Base-by-base conservation (phyloP, 2,113 vertebrate species). In the Myotis lucifugus region DNA sequence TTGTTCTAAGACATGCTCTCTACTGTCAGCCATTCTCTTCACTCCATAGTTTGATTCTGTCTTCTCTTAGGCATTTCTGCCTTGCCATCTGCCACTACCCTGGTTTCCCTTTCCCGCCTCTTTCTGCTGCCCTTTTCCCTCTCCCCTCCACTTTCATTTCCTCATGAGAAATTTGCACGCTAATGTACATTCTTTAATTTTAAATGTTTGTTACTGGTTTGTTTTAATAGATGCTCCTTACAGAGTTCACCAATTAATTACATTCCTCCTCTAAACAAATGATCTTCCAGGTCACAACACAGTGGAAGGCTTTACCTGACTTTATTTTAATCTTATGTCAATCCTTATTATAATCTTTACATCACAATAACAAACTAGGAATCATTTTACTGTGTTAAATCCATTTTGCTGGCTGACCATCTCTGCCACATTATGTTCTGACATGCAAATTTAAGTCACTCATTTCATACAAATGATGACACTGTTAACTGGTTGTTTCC, bases 261-360 rank as follows among this genome's bases (percentile, higher is more conserved):
- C 23, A 69, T 85, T 21, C 54, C 48, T 94, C 13, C 18, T 88
- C 73, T 91, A 42, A 67, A 74, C 9, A 76, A 66, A 74, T n/a
- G 13, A 72, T 85, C 74, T 92, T 85, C 50, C 32, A 59, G 11
- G 76, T 95, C 61, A 81, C 5, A 76, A 40, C 8, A 77, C 48
- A 64, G 64, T 6, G 1, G 5, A 2, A 79, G 8, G 10, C 48
- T 95, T 91, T 66, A 67, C 46, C 14, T 17, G 56, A 61, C 10
- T 90, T 93, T 42, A 76, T 84, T 89, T 94, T 73, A 79, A 84
- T 52, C 27, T 78, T 77, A 77, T 32, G 48, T 77, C 46, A n/a
- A 50, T n/a, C 74, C 46, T 77, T 77, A 50, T n/a, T 50, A 86
- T 77, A 56, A 9, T 72, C n/a, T 19, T 64, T 64, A 92, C 10